Evolutionary conservation across 2,888 invertebrate genomes (phyloP).

Genomic region (Seira musarum): DNA sequence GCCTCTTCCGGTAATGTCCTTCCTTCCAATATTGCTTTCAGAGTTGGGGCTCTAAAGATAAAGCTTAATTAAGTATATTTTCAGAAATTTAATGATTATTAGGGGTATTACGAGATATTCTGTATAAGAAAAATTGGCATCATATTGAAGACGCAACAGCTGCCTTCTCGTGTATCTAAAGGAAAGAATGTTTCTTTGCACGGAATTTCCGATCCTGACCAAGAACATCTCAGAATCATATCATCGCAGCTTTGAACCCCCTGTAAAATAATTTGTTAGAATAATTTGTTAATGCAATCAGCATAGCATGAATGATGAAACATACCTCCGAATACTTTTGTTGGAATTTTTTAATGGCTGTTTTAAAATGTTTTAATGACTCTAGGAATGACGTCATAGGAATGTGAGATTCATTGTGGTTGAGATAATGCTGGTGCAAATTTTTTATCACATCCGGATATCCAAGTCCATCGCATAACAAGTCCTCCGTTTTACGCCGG

Average conservation of each 20-base stretch:
- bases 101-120: conserved; percentile 2
- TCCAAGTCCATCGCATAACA: conserved; percentile 7
- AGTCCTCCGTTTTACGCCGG: conserved; percentile 6
- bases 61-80: no score
- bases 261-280: neutral
- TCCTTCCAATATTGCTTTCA: neutral
- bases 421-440: neutral
- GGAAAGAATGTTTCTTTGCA: conserved; percentile 20
- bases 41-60: no score
- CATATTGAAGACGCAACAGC: conserved; percentile 47
- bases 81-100: no score
- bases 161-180: conserved; percentile 13
- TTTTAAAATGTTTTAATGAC: no score
- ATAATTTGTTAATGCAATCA: no score
- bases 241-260: conserved; percentile 16
- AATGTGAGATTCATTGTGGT: neutral
- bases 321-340: no score
- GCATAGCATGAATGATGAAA: no score
- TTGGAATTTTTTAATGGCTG: no score
- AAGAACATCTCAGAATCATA: conserved; percentile 24
- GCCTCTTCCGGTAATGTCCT: neutral
- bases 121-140: conserved; percentile 28
- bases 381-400: no score
- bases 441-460: neutral
- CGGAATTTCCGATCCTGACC: neutral